Evolutionary conservation across 2,888 invertebrate species (phyloP).

Genomic region (Lepidocyrtoides sp.): DNA sequence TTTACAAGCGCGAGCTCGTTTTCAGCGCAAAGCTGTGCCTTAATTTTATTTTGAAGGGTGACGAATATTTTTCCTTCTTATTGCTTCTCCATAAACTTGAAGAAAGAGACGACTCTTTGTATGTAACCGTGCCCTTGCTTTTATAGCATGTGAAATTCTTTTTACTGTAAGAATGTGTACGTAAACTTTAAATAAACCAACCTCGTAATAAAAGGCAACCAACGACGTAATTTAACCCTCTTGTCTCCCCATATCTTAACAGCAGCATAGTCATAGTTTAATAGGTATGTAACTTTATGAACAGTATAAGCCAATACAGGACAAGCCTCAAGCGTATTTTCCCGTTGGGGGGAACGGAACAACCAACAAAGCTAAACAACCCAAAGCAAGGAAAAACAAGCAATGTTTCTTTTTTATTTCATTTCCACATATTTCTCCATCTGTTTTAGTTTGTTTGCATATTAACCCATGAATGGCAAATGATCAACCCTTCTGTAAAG

Average conservation of each 20-base stretch:
- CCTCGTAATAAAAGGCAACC: slow-evolving; percentile 23
- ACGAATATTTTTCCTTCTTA: slow-evolving; percentile 62
- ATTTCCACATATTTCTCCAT: slow-evolving; percentile 72
- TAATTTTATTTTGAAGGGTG: slow-evolving; percentile 78
- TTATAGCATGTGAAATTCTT: slow-evolving; percentile 22
- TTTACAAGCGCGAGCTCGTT: slow-evolving; percentile 32
- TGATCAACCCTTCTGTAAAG: slow-evolving; percentile 15
- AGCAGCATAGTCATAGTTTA: background rate
- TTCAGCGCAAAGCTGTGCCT: slow-evolving; percentile 70
- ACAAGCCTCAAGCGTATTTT: slow-evolving; percentile 64
- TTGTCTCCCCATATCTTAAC: background rate
- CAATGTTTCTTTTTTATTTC: slow-evolving; percentile 65
- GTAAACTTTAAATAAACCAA: slow-evolving; percentile 35
- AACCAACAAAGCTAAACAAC: slow-evolving; percentile 39
- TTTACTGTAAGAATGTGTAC: background rate
- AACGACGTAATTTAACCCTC: slow-evolving; percentile 60
- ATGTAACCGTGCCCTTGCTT: slow-evolving; percentile 35
- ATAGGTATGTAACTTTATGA: too few species aligned
- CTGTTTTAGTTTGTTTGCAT: slow-evolving; percentile 65
- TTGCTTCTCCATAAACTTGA: slow-evolving; percentile 20
- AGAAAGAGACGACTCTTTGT: slow-evolving; percentile 17
- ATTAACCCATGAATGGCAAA: slow-evolving; percentile 57
- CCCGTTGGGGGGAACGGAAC: slow-evolving; percentile 30
- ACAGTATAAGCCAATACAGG: background rate
- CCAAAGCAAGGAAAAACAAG: slow-evolving; percentile 20